Evolutionary conservation across 2,888 invertebrate genomes (phyloP), one percentile per base, ranked within the genome.

Genomic region (Lottia scabra): DNA sequence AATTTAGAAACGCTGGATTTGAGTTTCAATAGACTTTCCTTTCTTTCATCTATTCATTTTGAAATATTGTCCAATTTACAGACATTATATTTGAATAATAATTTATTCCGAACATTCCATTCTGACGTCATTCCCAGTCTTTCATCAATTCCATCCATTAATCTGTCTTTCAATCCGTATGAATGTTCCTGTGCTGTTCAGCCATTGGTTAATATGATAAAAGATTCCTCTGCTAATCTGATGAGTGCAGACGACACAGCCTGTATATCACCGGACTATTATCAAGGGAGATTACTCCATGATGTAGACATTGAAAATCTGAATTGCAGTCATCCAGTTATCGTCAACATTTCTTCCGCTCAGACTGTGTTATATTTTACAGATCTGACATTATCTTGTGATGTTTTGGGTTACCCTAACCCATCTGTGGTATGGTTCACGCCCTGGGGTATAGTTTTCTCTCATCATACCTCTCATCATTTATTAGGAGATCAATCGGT

Each of bases 181-280:
- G 82, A 84, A n/a, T 87, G 87, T 68, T 83, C 84, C 4, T 87
- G 87, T 77, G 78, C 73, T 44, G 65, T 85, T 13, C 30, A 19
- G 13, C 56, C 68, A 8, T 70, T 87, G n/a, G 69, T 77, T 13
- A n/a, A 65, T 10, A 43, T 77, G 26, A 8, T 81, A 8, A 67
- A 75, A 0, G 63, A 23, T n/a, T 63, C 72, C 19, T 44, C 75
- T 13, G n/a, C 67, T 2, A 68, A 67, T 15, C 71, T 83, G 43
- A 67, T 67, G 8, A 71, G 77, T 43, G 56, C 72, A 10, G 66
- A 69, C 1, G 26, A 69, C 15, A 71, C 82, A 2, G 70, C 68
- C 8, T 87, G 86, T 71, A 16, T 68, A 6, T 72, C 77, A 16
- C 84, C 84, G 0, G 19, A 65, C 12, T 43, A 64, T 8, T 64